These are phyloP conservation scores for Porites lobata DNA, from an alignment of 92 coral and sea anemone genomes.

Conservation along the genomic window DNA sequence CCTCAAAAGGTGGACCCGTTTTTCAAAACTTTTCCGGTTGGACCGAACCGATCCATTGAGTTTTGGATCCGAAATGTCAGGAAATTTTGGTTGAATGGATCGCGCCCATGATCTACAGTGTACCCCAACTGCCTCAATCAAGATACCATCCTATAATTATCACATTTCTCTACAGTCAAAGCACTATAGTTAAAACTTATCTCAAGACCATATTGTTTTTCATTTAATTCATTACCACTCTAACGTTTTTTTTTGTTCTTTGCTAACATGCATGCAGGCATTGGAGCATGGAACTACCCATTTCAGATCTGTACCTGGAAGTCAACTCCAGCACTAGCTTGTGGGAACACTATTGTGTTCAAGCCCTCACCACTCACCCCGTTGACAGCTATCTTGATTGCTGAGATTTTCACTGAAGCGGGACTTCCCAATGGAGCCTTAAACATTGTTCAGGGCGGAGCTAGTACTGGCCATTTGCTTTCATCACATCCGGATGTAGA, in stretches of 20 bases:
- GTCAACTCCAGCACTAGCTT: slow-evolving; percentile 95
- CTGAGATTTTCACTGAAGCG: slow-evolving; percentile 92
- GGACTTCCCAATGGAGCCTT: slow-evolving; percentile 88
- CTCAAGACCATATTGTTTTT: background rate
- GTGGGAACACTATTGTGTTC: slow-evolving; percentile 95
- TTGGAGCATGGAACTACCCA: slow-evolving; percentile 99
- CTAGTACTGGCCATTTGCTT: slow-evolving; percentile 86
- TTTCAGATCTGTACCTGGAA: slow-evolving; percentile 91
- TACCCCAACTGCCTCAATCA: too few species aligned
- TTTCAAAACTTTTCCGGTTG: too few species aligned
- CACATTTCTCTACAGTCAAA: too few species aligned
- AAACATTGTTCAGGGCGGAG: slow-evolving; percentile 95
- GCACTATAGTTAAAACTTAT: background rate
- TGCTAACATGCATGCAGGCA: slow-evolving; percentile 62
- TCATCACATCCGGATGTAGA: slow-evolving; percentile 85
- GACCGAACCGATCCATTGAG: too few species aligned
- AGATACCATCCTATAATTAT: too few species aligned
- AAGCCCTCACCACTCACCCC: slow-evolving; percentile 99
- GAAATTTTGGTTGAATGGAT: too few species aligned
- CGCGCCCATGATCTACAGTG: too few species aligned
- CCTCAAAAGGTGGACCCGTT: too few species aligned
- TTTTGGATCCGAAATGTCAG: too few species aligned
- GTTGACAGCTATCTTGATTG: slow-evolving; percentile 82
- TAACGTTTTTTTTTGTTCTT: background rate
- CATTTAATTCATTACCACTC: background rate